These are phyloP conservation scores for Diadumene lineata DNA, from an alignment of 92 coral and sea anemone genomes.

Conservation along the genomic window DNA sequence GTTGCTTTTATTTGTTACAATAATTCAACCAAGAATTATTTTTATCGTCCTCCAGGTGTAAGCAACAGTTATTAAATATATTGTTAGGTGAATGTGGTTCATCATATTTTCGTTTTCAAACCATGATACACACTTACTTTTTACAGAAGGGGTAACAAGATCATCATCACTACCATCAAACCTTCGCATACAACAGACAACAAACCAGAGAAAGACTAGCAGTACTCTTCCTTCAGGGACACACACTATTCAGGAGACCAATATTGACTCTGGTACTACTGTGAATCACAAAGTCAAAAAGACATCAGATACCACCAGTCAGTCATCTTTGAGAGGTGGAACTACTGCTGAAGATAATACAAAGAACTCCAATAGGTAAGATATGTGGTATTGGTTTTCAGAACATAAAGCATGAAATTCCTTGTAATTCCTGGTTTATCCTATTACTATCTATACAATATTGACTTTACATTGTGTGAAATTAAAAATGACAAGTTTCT, in stretches of 20 bases:
- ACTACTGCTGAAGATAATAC: background rate
- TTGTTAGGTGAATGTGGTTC: background rate
- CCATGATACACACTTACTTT: background rate
- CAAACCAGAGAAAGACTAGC: constrained; percentile 46
- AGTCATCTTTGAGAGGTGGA: background rate
- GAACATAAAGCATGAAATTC: too few relatives aligned
- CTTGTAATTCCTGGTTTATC: too few relatives aligned
- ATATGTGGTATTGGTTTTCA: too few relatives aligned
- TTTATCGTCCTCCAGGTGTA: background rate
- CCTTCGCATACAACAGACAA: constrained; percentile 65
- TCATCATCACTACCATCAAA: constrained; percentile 46
- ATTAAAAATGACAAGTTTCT: too few relatives aligned
- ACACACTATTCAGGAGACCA: constrained; percentile 76
- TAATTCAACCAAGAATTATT: too few relatives aligned
- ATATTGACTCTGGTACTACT: constrained; percentile 80
- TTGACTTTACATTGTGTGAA: too few relatives aligned
- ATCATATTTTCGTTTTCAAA: background rate
- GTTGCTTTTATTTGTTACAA: background rate
- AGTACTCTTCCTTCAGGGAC: constrained; percentile 30
- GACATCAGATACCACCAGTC: constrained; percentile 27
- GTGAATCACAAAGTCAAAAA: constrained; percentile 62
- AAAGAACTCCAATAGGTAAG: background rate
- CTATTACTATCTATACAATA: too few relatives aligned
- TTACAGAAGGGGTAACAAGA: constrained; percentile 21
- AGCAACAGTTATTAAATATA: background rate